Evolutionary conservation across 2,888 invertebrate genomes (phyloP).

Genomic region (Torymus aiolomorphi): DNA sequence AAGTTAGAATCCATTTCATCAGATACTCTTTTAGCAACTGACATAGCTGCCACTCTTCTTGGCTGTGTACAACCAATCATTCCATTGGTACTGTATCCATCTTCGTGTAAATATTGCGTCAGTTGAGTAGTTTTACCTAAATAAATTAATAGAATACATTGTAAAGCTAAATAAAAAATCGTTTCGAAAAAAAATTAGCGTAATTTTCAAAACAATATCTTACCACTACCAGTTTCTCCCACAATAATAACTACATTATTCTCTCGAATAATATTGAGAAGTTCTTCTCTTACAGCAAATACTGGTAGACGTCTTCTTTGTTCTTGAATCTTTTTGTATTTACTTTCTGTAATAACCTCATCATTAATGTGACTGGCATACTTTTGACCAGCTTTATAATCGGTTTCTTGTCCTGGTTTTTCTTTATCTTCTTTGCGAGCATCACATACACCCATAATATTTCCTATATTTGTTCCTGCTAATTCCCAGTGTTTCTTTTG

Average conservation of each 20-base stretch:
- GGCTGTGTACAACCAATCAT: slow-evolving; percentile 99
- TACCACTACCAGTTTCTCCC: slow-evolving; percentile 94
- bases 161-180: not conserved
- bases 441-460: slow-evolving; percentile 92
- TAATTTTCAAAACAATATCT: slow-evolving; percentile 1
- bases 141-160: not conserved
- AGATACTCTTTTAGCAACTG: slow-evolving; percentile 98
- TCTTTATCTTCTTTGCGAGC: slow-evolving; percentile 83
- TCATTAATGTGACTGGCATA: slow-evolving; percentile 96
- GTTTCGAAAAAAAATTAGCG: not conserved
- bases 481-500: slow-evolving; percentile 99
- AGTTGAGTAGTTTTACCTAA: slow-evolving; percentile 93
- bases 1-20: slow-evolving; percentile 96
- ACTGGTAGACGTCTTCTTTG: slow-evolving; percentile 95
- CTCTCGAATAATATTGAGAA: slow-evolving; percentile 92
- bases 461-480: slow-evolving; percentile 95
- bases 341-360: slow-evolving; percentile 81
- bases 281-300: slow-evolving; percentile 95
- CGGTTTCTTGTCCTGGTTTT: slow-evolving; percentile 77
- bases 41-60: slow-evolving; percentile 98
- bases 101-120: slow-evolving; percentile 98
- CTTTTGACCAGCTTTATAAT: slow-evolving; percentile 95
- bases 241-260: slow-evolving; percentile 97
- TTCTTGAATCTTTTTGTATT: slow-evolving; percentile 87
- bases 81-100: slow-evolving; percentile 93